Conservation (phyloP, 2,888 invertebrate genomes). For the Onthophagus sagittarius region DNA sequence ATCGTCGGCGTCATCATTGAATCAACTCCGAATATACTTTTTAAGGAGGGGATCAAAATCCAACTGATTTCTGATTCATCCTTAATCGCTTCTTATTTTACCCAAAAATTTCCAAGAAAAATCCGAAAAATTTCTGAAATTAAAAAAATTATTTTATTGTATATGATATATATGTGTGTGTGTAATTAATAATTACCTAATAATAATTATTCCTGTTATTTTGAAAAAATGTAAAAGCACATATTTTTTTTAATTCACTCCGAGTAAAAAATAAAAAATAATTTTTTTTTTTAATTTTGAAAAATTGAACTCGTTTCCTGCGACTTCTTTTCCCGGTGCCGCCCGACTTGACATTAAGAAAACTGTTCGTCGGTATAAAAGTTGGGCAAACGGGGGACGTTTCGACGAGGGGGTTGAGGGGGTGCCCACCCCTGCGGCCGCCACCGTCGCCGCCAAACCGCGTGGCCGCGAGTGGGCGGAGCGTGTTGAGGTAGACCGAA, state of each 20-base stretch:
- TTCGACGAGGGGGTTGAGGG: constrained; percentile 23
- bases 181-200: background rate
- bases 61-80: constrained; percentile 44
- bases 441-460: constrained; percentile 32
- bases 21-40: constrained; percentile 24
- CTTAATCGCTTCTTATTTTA: background rate
- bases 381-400: constrained; percentile 8
- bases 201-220: constrained; percentile 14
- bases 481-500: constrained; percentile 53
- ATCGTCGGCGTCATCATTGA: constrained; percentile 26
- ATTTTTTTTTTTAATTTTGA: constrained; percentile 17
- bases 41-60: constrained; percentile 34
- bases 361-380: constrained; percentile 28
- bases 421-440: constrained; percentile 5
- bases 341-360: constrained; percentile 50
- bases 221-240: background rate
- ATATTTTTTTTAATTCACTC: background rate
- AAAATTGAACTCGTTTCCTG: constrained; percentile 17
- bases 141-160: background rate
- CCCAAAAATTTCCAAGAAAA: background rate
- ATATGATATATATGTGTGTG: background rate
- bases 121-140: background rate
- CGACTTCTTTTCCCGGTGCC: constrained; percentile 47
- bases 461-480: constrained; percentile 46
- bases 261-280: background rate